Conservation (phyloP, 2,797 vertebrate genomes). For the Bufotes viridis region DNA sequence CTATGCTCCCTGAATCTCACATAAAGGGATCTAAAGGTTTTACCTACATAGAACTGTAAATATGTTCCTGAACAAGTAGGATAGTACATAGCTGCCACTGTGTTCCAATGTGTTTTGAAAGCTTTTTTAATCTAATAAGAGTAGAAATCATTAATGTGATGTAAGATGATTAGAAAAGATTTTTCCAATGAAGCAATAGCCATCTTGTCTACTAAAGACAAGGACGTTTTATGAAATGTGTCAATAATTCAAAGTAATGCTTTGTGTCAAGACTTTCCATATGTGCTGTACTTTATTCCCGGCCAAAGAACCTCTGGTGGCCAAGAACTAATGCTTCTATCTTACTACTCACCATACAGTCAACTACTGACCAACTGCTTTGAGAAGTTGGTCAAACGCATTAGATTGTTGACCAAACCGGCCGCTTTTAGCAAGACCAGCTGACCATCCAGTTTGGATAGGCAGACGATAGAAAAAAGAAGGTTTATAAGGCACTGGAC, state of each 20-base stretch:
- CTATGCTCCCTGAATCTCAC: too few species aligned
- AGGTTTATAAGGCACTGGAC: too few species aligned
- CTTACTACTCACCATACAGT: too few species aligned
- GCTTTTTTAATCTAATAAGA: background rate
- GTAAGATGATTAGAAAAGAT: background rate
- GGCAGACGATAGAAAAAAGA: too few species aligned
- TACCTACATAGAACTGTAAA: too few species aligned
- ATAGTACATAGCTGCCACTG: background rate
- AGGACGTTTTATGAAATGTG: background rate
- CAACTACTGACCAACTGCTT: too few species aligned
- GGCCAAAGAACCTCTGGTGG: background rate
- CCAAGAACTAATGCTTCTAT: background rate
- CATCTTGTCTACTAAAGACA: background rate
- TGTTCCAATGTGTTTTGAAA: background rate
- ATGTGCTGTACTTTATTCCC: background rate
- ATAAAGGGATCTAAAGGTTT: too few species aligned
- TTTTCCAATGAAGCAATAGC: background rate
- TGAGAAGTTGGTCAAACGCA: too few species aligned
- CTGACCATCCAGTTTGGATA: too few species aligned
- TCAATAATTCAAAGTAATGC: background rate
- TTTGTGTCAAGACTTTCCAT: conserved; percentile 6
- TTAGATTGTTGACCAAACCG: too few species aligned
- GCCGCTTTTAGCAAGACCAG: too few species aligned
- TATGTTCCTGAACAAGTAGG: background rate
- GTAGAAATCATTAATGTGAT: background rate